Evolutionary conservation across 2,888 invertebrate species (phyloP).

Genomic region (Cantharis rustica): DNA sequence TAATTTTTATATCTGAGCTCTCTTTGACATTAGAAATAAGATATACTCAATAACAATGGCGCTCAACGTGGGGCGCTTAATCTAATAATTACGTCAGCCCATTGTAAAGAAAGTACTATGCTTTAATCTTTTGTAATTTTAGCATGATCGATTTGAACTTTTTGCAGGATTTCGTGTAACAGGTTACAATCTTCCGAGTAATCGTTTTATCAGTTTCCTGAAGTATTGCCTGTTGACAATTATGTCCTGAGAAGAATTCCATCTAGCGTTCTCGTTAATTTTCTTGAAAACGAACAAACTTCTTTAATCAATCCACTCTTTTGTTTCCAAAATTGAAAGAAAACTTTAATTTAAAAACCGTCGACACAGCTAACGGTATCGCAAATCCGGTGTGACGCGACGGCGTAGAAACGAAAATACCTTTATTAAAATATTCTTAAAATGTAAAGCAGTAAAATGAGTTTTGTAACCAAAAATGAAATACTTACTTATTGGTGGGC

Average conservation of each 20-base stretch:
- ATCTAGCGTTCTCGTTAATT: neutral
- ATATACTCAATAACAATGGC: too few species aligned
- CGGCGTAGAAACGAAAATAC: neutral
- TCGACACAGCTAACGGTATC: neutral
- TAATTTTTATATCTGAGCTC: too few species aligned
- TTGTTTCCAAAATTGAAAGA: neutral
- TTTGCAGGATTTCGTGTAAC: neutral
- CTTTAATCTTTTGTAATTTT: too few species aligned
- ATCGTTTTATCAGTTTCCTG: neutral
- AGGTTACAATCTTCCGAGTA: neutral
- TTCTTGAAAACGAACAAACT: neutral
- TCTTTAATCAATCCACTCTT: neutral
- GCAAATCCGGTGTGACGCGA: neutral
- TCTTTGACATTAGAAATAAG: too few species aligned
- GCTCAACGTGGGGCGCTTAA: too few species aligned
- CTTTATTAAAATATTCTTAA: neutral
- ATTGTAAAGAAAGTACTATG: too few species aligned
- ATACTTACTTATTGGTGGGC: conserved; percentile 82
- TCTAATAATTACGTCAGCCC: too few species aligned
- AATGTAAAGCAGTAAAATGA: neutral
- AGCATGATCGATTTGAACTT: neutral
- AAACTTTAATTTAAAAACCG: neutral
- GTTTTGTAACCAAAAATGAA: too few species aligned
- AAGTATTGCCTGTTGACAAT: neutral
- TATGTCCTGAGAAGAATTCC: neutral